Base-by-base conservation (phyloP, 2,888 invertebrate species). In the Caenorhabditis auriculariae region DNA sequence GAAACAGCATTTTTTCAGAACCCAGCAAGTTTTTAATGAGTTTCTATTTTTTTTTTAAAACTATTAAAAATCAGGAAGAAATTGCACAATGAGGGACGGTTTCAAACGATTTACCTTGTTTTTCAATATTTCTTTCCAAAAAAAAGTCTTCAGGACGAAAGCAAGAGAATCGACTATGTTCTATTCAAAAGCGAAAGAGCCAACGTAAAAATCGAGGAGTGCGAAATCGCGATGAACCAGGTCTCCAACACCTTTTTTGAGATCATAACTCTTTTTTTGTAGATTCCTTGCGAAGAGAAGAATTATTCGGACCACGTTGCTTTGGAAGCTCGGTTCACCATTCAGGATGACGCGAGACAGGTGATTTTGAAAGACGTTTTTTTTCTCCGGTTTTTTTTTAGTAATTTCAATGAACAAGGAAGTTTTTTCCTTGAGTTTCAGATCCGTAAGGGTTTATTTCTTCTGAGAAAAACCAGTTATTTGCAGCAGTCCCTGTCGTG, bases 121-220 rank as follows among this genome's bases (percentile, higher is more conserved):
- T n/a, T n/a, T n/a, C n/a, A n/a, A n/a, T n/a, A n/a, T n/a, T n/a
- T n/a, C n/a, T n/a, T n/a, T n/a, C n/a, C n/a, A 35, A n/a, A 35
- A 35, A 15, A n/a, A 9, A 35, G n/a, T 15, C n/a, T 51, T 2
- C 39, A 65, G 62, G 69, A 84, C 27, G 66, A 87, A 39, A 94
- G 94, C 19, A 90, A 91, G 82, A 87, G 94, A 61, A 92, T 96
- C 72, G 96, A 96, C 85, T 92, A 94, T 82, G 89, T 96, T 69
- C 84, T 94, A 74, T 91, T 88, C 81, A 80, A 82, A 58, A 68
- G 68, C 42, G 83, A 82, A 37, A 44, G 74, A 17, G 65, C 63
- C 56, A 60, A 68, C 44, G 68, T 64, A 28, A 53, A 54, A 12
- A 39, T 72, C 52, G 64, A 66, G 17, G 64, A 65, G 28, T 74